Evolutionary conservation across 1,140 invertebrate genomes (phyloP).

Genomic region (Cataglyphis hispanica): DNA sequence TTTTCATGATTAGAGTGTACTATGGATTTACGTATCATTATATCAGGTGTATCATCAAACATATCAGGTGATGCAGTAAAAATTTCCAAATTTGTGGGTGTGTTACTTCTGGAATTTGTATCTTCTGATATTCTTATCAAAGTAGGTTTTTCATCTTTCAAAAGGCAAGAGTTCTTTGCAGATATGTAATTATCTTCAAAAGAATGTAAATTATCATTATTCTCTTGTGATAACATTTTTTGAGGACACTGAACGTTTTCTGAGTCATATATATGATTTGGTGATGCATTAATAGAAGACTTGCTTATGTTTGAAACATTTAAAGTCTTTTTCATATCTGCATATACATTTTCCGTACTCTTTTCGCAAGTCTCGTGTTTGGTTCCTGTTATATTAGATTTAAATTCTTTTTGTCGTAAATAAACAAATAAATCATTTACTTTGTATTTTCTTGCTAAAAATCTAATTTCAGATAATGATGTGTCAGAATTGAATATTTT

Average conservation of each 20-base stretch:
- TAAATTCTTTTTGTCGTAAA: constrained; percentile 67
- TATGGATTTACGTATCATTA: background rate
- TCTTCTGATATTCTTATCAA: background rate
- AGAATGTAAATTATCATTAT: background rate
- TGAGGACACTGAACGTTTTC: background rate
- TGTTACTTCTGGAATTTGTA: constrained; percentile 20
- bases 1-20: background rate
- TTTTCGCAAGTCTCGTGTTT: background rate
- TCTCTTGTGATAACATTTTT: background rate
- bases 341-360: background rate
- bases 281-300: background rate
- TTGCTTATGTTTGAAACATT: constrained; percentile 14
- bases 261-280: background rate
- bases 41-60: constrained; percentile 64
- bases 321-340: background rate
- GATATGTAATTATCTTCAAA: background rate
- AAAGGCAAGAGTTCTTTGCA: background rate
- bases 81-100: constrained; percentile 1
- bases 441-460: constrained; percentile 78
- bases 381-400: constrained; percentile 8
- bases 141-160: background rate
- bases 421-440: constrained; percentile 77
- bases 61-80: constrained; percentile 66
- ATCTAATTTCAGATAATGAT: constrained; percentile 68
- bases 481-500: constrained; percentile 68